Conservation (phyloP, 2,797 vertebrate species). For the Anguilla megastoma region DNA sequence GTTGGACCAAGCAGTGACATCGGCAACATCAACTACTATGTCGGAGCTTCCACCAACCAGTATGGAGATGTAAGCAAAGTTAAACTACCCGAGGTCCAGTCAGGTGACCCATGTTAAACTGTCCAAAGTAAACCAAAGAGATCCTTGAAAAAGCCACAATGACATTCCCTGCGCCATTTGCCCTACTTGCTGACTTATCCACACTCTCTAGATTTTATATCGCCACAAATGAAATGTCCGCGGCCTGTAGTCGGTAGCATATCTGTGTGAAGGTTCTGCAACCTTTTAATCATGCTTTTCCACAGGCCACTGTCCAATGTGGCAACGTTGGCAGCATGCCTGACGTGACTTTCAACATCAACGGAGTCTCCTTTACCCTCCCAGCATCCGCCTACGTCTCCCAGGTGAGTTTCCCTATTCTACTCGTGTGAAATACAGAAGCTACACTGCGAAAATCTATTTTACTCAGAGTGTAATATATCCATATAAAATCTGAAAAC, state of each 20-base stretch:
- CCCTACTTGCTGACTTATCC: background rate
- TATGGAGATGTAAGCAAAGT: conserved; percentile 26
- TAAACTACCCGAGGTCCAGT: background rate
- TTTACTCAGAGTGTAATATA: no score
- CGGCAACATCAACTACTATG: background rate
- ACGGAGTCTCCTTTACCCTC: conserved; percentile 50
- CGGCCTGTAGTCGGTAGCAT: background rate
- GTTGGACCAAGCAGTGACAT: conserved; percentile 26
- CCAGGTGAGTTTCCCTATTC: conserved; percentile 48
- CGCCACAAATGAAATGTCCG: background rate
- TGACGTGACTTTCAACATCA: conserved; percentile 32
- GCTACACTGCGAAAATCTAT: no score
- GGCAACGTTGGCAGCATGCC: conserved; percentile 31
- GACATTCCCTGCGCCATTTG: no score
- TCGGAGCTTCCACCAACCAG: conserved; percentile 20
- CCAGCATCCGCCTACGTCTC: conserved; percentile 58
- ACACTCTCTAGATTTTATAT: background rate
- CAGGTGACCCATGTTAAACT: background rate
- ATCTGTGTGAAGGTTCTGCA: background rate
- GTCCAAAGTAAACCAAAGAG: background rate
- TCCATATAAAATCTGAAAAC: no score
- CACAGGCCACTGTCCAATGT: conserved; percentile 23
- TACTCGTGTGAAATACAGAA: no score
- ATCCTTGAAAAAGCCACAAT: no score
- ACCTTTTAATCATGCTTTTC: background rate